Conservation (phyloP, 1,140 invertebrate species). For the Chironomus striatipennis region DNA sequence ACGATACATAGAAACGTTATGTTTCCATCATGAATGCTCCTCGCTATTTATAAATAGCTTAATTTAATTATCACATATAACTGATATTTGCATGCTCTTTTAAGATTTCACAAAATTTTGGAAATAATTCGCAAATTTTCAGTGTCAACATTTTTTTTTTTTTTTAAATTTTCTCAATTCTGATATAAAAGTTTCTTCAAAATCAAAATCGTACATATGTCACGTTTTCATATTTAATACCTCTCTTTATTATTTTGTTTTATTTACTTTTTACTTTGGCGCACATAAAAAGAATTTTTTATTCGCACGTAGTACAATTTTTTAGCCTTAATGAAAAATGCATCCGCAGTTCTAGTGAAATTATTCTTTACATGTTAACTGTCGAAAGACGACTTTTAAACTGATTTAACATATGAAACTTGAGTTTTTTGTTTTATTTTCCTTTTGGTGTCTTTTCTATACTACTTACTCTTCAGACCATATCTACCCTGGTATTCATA, state of each 20-base stretch:
- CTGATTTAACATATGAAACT: slow-evolving; percentile 17
- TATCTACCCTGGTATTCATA: neutral
- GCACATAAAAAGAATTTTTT: too few species aligned
- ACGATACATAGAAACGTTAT: neutral
- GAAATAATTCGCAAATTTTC: too few species aligned
- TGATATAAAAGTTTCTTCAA: too few species aligned
- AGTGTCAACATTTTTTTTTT: too few species aligned
- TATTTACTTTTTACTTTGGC: too few species aligned
- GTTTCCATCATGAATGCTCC: neutral
- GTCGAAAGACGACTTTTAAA: slow-evolving; percentile 10
- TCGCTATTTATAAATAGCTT: neutral
- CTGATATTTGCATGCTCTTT: neutral
- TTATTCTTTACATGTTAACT: neutral
- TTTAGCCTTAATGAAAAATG: too few species aligned
- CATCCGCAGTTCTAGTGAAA: neutral
- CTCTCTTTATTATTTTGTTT: too few species aligned
- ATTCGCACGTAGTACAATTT: too few species aligned
- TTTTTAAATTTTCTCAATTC: too few species aligned
- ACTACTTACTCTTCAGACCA: neutral
- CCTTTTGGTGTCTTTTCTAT: neutral
- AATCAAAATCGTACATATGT: too few species aligned
- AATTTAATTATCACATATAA: neutral
- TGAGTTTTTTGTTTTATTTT: slow-evolving; percentile 9
- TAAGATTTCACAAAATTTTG: too few species aligned
- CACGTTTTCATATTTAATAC: too few species aligned